Base-by-base conservation (phyloP, 2,113 vertebrate species). In the Lepidothrix coronata region DNA sequence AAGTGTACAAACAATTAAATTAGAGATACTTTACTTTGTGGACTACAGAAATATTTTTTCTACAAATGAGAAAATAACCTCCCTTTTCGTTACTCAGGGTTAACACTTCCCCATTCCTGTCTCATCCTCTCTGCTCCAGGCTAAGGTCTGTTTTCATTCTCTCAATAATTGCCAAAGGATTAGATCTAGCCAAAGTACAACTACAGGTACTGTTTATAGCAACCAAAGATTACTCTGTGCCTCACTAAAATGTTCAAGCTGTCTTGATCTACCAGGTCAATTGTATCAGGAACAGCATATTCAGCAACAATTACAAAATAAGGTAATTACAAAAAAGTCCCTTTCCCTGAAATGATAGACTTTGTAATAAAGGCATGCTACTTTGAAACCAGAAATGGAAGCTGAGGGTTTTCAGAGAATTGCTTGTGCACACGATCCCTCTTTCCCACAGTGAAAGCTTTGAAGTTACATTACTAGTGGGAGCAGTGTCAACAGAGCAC, bases 401-500 rank as follows among this genome's bases (percentile, higher is more conserved):
- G 13, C 11, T 19, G 21, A 74, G 20, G 15, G 33, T 71, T 86
- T 85, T 85, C 49, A 79, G 65, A 84, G n/a, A 72, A 51, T 17
- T 72, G 12, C 3, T 75, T 19, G 30, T 87, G 14, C 48, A 67
- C 6, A 31, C 12, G 23, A 18, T 49, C 22, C 19, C 19, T 82
- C 58, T 77, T 83, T 66, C 21, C 37, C 37, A 35, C 17, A 41
- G n/a, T 8, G 20, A 77, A 85, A 63, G 1, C 6, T 76, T 81
- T 2, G 3, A 86, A 75, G 11, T 35, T 49, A 14, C 0, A 0
- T 31, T 72, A 52, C 46, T 52, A 59, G n/a, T 15, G 19, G 30
- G 18, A 86, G 6, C n/a, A 67, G 33, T 67, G 43, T 54, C 43
- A 77, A 41, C 1, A 5, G 21, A 61, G 20, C 43, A 37, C 41